These are phyloP conservation scores for Rutilus rutilus DNA, from an alignment of 2,113 vertebrate species.

Conservation along the genomic window DNA sequence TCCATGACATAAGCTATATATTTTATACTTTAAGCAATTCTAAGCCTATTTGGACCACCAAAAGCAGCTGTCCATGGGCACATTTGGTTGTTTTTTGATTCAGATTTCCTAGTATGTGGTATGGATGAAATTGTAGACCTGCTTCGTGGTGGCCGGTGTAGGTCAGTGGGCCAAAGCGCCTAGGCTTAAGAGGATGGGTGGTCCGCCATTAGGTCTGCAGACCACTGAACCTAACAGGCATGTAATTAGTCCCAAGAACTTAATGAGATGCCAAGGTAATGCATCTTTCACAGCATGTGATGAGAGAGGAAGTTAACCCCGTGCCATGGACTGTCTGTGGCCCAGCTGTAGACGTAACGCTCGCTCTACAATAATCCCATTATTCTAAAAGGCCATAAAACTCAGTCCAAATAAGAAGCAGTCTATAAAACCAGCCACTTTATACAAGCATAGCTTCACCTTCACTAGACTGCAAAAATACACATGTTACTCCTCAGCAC, in stretches of 20 bases:
- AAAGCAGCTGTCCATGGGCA: not conserved
- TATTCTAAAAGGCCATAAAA: slow-evolving; percentile 49
- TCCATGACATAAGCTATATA: not conserved
- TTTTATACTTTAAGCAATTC: not conserved
- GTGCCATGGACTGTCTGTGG: slow-evolving; percentile 45
- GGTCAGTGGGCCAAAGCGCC: slow-evolving; percentile 32
- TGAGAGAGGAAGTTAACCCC: slow-evolving; percentile 22
- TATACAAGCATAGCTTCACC: slow-evolving; percentile 20
- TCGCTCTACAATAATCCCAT: slow-evolving; percentile 41
- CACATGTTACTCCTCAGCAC: slow-evolving; percentile 25
- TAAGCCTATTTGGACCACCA: not conserved
- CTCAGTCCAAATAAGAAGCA: slow-evolving; percentile 50
- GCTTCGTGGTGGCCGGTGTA: slow-evolving; percentile 29
- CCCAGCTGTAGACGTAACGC: slow-evolving; percentile 45
- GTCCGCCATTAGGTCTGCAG: slow-evolving; percentile 51
- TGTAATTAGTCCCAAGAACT: slow-evolving; percentile 53
- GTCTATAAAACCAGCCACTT: slow-evolving; percentile 53
- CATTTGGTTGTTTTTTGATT: slow-evolving; percentile 4
- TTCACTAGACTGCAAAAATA: slow-evolving; percentile 34
- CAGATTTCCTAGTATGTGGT: slow-evolving; percentile 11
- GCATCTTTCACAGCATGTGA: slow-evolving; percentile 45
- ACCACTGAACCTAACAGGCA: slow-evolving; percentile 55
- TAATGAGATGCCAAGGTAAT: slow-evolving; percentile 53
- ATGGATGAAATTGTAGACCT: slow-evolving; percentile 28
- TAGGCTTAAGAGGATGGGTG: slow-evolving; percentile 52